A percentile compares a stretch with the other conserved stretches of the same genome.
These are phyloP conservation scores for Vulpes ferrilata DNA, from an alignment of 2,113 vertebrate genomes.

Conservation along the genomic window DNA sequence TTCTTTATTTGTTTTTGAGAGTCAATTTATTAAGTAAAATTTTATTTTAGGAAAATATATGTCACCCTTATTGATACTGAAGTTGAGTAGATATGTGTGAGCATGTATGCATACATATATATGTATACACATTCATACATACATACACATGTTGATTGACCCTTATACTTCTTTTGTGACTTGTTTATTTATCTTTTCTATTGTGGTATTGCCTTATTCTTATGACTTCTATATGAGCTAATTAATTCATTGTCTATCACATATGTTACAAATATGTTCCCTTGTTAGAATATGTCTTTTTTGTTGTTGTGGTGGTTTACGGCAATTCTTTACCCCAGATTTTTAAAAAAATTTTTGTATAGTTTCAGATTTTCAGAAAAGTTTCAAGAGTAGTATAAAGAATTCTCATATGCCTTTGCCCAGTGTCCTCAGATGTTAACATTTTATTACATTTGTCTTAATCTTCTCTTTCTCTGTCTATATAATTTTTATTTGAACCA, in stretches of 20 bases:
- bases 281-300: neutral
- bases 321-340: neutral
- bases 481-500: neutral
- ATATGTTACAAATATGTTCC: neutral
- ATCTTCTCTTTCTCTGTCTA: neutral
- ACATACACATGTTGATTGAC: neutral
- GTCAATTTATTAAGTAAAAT: neutral
- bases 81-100: neutral
- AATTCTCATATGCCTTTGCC: neutral
- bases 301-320: neutral
- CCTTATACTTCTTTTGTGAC: neutral
- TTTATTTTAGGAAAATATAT: neutral
- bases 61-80: neutral
- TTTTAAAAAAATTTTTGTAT: neutral
- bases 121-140: too few relatives aligned
- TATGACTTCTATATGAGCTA: neutral
- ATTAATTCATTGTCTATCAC: neutral
- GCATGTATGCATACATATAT: neutral
- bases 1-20: neutral
- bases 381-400: neutral
- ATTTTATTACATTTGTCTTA: neutral
- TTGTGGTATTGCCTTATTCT: neutral
- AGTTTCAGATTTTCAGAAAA: conserved; percentile 27
- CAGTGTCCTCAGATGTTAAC: neutral
- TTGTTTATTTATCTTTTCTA: neutral